These are phyloP conservation scores for Myrmophylax atrothorax DNA, from an alignment of 2,113 vertebrate species.

Conservation along the genomic window DNA sequence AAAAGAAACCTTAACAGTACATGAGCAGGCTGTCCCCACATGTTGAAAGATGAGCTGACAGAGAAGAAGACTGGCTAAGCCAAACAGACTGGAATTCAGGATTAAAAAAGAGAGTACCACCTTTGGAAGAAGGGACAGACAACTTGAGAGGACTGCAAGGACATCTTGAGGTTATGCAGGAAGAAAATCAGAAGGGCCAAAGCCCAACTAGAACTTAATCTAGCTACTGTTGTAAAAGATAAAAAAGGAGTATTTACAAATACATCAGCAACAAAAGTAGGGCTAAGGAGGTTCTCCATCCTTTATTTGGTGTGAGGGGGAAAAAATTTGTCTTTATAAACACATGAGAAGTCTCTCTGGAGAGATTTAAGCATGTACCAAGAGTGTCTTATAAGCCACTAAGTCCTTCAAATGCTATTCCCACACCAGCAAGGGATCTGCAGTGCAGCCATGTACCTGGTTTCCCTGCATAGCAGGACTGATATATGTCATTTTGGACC, in stretches of 20 bases:
- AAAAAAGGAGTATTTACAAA: neutral
- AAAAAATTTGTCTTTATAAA: neutral
- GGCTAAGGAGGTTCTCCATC: neutral
- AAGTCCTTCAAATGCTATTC: neutral
- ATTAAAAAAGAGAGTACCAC: neutral
- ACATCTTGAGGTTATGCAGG: neutral
- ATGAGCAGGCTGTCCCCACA: neutral
- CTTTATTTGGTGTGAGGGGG: neutral
- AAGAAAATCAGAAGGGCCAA: neutral
- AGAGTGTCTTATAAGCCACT: neutral
- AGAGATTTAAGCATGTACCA: neutral
- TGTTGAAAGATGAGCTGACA: neutral
- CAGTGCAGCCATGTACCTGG: too few relatives aligned
- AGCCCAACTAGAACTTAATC: neutral
- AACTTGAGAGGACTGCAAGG: neutral
- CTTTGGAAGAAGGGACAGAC: neutral
- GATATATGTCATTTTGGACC: neutral
- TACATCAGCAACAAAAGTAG: neutral
- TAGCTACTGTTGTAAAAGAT: neutral
- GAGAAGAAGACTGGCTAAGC: neutral
- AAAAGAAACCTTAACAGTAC: neutral
- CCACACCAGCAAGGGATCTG: neutral
- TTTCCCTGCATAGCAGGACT: neutral
- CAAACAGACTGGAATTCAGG: neutral
- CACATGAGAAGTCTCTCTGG: neutral